These are phyloP conservation scores for Muscicapa adusta DNA, from an alignment of 2,113 vertebrate genomes.

Conservation along the genomic window DNA sequence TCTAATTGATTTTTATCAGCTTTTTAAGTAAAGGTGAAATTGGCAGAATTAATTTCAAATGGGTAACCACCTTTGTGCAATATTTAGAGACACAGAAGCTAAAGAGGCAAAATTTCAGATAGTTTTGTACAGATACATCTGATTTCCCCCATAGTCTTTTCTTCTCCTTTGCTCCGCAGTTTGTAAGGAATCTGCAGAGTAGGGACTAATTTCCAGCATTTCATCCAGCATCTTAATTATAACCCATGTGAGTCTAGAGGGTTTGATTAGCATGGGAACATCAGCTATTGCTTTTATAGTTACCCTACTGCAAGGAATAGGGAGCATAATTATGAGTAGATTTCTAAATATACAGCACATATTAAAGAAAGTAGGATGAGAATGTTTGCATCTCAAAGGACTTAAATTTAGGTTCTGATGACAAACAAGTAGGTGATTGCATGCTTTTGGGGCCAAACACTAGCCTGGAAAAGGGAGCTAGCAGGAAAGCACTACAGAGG, in stretches of 20 bases:
- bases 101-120: not conserved
- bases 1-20: not conserved
- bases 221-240: not conserved
- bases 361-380: not conserved
- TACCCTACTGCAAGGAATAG: not conserved
- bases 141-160: not conserved
- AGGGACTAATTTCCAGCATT: not conserved
- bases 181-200: not conserved
- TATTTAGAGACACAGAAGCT: not conserved
- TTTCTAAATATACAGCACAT: not conserved
- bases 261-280: not conserved
- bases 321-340: not conserved
- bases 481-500: not conserved
- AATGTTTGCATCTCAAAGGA: not conserved
- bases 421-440: not conserved
- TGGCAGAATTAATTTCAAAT: not conserved
- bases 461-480: not conserved
- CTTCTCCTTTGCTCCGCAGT: not conserved
- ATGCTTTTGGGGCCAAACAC: not conserved
- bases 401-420: not conserved
- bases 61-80: not conserved
- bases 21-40: not conserved
- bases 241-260: not conserved
- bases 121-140: not conserved
- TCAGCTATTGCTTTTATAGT: not conserved